A percentile compares a stretch with the other conserved stretches of the same genome.
These are phyloP conservation scores for Synchiropus splendidus DNA, from an alignment of 2,113 vertebrate species.

Conservation along the genomic window DNA sequence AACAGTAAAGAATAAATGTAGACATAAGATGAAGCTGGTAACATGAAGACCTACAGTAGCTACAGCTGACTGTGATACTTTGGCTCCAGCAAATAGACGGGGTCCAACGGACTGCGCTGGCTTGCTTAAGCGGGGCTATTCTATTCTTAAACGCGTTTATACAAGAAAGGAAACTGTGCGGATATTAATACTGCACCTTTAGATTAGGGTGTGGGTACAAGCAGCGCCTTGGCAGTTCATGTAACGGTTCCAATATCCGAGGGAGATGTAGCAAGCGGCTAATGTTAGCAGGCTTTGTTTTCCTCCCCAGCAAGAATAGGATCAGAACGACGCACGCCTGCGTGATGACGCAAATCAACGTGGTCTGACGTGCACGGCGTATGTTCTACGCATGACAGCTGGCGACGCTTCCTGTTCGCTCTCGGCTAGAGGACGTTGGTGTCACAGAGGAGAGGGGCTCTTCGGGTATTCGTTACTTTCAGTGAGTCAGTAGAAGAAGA, in stretches of 20 bases:
- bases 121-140: constrained; percentile 31
- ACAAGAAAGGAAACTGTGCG: no score
- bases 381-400: constrained; percentile 20
- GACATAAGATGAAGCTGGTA: constrained; percentile 9
- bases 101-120: constrained; percentile 40
- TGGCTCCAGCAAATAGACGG: constrained; percentile 58
- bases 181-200: constrained; percentile 7
- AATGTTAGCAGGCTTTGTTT: constrained; percentile 51
- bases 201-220: background rate
- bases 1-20: no score
- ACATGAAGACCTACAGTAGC: constrained; percentile 42
- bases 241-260: background rate
- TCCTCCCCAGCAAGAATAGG: constrained; percentile 32
- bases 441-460: constrained; percentile 45
- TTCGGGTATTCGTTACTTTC: background rate
- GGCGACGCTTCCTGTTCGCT: constrained; percentile 41
- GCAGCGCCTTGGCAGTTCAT: background rate
- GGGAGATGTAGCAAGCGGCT: constrained; percentile 18
- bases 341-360: constrained; percentile 31
- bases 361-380: constrained; percentile 7
- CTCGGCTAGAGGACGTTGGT: constrained; percentile 60
- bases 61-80: constrained; percentile 11
- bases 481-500: background rate
- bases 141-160: background rate
- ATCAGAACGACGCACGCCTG: constrained; percentile 2